Percentiles rank a stretch among this genome's conserved stretches.
These are phyloP conservation scores for Eidolon helvum DNA, from an alignment of 2,113 vertebrate species.

Conservation along the genomic window DNA sequence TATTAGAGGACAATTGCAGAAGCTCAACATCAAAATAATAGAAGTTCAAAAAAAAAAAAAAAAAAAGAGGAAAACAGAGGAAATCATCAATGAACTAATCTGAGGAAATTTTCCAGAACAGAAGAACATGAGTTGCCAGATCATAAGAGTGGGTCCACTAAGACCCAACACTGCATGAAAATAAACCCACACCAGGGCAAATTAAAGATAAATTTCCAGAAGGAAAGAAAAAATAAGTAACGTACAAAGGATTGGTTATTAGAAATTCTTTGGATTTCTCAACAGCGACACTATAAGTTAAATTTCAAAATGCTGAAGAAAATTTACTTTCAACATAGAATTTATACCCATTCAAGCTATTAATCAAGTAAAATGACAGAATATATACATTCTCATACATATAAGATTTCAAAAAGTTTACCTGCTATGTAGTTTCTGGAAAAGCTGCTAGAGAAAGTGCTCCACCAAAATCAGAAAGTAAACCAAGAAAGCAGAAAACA, in stretches of 20 bases:
- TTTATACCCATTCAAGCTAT: background rate
- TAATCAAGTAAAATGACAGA: background rate
- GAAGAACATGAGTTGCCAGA: background rate
- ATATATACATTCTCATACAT: background rate
- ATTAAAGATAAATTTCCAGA: slow-evolving; percentile 10
- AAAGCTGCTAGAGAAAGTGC: background rate
- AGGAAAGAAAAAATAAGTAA: background rate
- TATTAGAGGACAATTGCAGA: background rate
- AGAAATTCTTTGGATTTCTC: background rate
- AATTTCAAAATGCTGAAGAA: slow-evolving; percentile 11
- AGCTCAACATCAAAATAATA: background rate
- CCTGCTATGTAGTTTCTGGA: background rate
- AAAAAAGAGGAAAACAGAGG: background rate
- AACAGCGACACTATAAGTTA: background rate
- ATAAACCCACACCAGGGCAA: background rate
- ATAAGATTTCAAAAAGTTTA: background rate
- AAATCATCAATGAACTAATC: background rate
- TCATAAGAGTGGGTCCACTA: background rate
- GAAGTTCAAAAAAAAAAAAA: background rate
- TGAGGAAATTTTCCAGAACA: slow-evolving; percentile 32
- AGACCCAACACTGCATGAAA: background rate
- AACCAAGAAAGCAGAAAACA: background rate
- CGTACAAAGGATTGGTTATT: background rate
- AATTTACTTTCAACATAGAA: background rate
- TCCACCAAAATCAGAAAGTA: background rate